phyloP scores from a whole-genome alignment of 1,140 invertebrate species.

The Coelopa frigida region DNA sequence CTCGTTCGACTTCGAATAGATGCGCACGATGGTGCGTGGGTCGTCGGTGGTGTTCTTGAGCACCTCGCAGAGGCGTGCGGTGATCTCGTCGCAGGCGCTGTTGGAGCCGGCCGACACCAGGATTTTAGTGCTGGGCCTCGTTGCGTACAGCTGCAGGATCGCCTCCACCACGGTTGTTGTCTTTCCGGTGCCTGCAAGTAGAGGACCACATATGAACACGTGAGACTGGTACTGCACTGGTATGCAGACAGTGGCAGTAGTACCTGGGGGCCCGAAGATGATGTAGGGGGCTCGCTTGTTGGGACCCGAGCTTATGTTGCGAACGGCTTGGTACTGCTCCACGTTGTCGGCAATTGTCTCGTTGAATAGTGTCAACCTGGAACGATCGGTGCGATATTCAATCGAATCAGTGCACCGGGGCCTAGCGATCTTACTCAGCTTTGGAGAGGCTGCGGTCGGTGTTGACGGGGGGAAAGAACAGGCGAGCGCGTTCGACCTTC shows the following conservation, averaged over 20 bases:
- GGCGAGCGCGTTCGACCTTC: no score
- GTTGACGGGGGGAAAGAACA: conserved; percentile 28
- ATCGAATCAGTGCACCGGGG: not conserved
- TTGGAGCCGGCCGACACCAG: conserved; percentile 69
- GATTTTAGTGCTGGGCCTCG: conserved; percentile 47
- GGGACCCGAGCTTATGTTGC: conserved; percentile 53
- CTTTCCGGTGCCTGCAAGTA: conserved; percentile 58
- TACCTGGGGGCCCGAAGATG: conserved; percentile 70
- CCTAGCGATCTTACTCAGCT: not conserved
- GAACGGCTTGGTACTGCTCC: conserved; percentile 58
- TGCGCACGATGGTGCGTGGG: conserved; percentile 36
- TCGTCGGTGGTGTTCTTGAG: conserved; percentile 38
- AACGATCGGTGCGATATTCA: not conserved
- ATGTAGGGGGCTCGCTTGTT: conserved; percentile 63
- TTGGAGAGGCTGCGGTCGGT: not conserved
- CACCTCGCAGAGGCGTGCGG: conserved; percentile 47
- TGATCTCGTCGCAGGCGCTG: conserved; percentile 68
- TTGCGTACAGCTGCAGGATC: conserved; percentile 48
- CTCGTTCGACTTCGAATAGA: conserved; percentile 46
- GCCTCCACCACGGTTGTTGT: conserved; percentile 71
- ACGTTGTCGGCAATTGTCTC: conserved; percentile 46
- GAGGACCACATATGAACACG: not conserved
- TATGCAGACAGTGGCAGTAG: not conserved
- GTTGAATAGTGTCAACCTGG: conserved; percentile 7
- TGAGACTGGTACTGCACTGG: not conserved